Base-by-base conservation (phyloP, 2,888 invertebrate species). In the Callyntrura guangdongensis region DNA sequence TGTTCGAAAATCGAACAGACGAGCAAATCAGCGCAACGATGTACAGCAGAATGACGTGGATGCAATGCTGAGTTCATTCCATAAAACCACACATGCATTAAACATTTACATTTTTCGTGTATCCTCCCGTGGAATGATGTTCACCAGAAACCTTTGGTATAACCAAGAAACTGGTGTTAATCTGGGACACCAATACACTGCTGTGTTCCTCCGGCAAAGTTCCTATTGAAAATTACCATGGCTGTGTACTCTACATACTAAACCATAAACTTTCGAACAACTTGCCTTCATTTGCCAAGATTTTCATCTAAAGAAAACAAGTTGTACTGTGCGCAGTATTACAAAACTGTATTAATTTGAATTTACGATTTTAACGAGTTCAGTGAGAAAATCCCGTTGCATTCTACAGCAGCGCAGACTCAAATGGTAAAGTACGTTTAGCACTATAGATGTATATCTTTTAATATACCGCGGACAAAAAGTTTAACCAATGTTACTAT, bases 351-450 rank as follows among this genome's bases (percentile, higher is more conserved):
- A 9, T 69, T 59, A 77, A 88, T 88, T 88, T 82, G 67, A 87
- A 27, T 88, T 72, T 74, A 82, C 82, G 88, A 82, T 88, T 82
- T 82, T 72, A 88, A 82, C 72, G 82, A 87, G 56, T 69, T n/a
- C n/a, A n/a, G n/a, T n/a, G n/a, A n/a, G n/a, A n/a, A n/a, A n/a
- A n/a, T n/a, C n/a, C n/a, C n/a, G n/a, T n/a, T n/a, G n/a, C n/a
- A n/a, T n/a, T n/a, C n/a, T n/a, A n/a, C n/a, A n/a, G n/a, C n/a
- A n/a, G n/a, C n/a, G n/a, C n/a, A n/a, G n/a, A n/a, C n/a, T n/a
- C n/a, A n/a, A n/a, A n/a, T n/a, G n/a, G n/a, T n/a, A n/a, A n/a
- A n/a, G n/a, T n/a, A n/a, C n/a, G n/a, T n/a, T n/a, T n/a, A n/a
- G n/a, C n/a, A n/a, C n/a, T n/a, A n/a, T n/a, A n/a, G n/a, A n/a